Evolutionary conservation across 1,140 invertebrate genomes (phyloP).

Genomic region (Brachionus asplanchnoidis): DNA sequence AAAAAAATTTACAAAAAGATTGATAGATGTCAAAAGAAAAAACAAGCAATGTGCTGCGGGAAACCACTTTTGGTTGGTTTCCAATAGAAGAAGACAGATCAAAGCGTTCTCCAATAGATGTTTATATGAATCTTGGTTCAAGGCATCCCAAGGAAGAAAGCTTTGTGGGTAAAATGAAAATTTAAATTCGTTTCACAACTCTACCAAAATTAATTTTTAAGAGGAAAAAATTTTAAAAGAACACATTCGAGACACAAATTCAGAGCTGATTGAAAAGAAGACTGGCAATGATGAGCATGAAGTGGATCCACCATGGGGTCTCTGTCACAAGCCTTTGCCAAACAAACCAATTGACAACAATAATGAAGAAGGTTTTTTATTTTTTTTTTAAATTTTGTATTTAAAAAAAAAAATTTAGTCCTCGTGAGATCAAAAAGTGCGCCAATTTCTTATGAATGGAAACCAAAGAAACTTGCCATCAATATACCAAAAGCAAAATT

Average conservation of each 20-base stretch:
- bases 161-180: background rate
- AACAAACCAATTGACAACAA: background rate
- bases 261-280: background rate
- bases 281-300: background rate
- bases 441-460: background rate
- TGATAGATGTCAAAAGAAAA: background rate
- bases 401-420: background rate
- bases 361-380: background rate
- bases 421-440: background rate
- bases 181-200: background rate
- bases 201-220: background rate
- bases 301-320: background rate
- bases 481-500: background rate
- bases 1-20: background rate
- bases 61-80: background rate
- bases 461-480: background rate
- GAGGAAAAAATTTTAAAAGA: background rate
- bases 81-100: background rate
- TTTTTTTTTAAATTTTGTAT: background rate
- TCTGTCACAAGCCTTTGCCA: background rate
- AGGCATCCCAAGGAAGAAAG: background rate
- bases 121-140: slow-evolving; percentile 6
- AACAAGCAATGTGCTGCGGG: background rate
- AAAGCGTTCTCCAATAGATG: background rate
- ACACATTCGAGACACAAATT: background rate